Percentiles rank a stretch among this genome's conserved stretches.
phyloP scores from a whole-genome alignment of 2,797 vertebrate genomes.

The Zalophus californianus region DNA sequence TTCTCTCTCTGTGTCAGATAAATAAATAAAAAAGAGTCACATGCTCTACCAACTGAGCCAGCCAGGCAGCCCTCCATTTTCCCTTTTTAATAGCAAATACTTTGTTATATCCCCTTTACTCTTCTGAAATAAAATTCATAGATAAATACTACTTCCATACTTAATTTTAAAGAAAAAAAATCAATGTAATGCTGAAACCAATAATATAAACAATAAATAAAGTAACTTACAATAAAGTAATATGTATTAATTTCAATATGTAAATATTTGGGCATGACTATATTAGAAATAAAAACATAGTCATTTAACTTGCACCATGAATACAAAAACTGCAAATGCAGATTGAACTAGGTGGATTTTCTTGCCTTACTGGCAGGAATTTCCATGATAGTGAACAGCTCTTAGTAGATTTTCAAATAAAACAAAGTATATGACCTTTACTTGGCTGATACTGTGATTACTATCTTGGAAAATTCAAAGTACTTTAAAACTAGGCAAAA shows the following conservation, averaged over 20 bases:
- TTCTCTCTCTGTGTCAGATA: no score
- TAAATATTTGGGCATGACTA: neutral
- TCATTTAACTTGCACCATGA: neutral
- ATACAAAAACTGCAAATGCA: neutral
- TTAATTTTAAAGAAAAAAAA: slow-evolving; percentile 38
- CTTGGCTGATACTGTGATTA: neutral
- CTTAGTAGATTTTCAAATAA: slow-evolving; percentile 35
- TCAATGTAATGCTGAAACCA: neutral
- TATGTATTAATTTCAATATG: neutral
- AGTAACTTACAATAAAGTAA: neutral
- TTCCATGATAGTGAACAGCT: neutral
- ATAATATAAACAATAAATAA: slow-evolving; percentile 23
- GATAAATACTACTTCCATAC: neutral
- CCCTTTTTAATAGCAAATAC: neutral
- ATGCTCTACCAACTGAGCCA: neutral
- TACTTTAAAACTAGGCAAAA: neutral
- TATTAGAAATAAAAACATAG: neutral
- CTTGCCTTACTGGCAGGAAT: neutral
- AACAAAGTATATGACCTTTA: neutral
- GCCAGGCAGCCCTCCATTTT: neutral
- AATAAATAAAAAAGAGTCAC: neutral
- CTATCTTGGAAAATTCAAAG: neutral
- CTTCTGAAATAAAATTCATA: neutral
- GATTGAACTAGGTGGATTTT: neutral
- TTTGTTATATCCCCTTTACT: neutral